Percentiles rank a stretch among this genome's conserved stretches.
Conservation (phyloP, 2,113 vertebrate species). For the Serranochromis macrocephalus region DNA sequence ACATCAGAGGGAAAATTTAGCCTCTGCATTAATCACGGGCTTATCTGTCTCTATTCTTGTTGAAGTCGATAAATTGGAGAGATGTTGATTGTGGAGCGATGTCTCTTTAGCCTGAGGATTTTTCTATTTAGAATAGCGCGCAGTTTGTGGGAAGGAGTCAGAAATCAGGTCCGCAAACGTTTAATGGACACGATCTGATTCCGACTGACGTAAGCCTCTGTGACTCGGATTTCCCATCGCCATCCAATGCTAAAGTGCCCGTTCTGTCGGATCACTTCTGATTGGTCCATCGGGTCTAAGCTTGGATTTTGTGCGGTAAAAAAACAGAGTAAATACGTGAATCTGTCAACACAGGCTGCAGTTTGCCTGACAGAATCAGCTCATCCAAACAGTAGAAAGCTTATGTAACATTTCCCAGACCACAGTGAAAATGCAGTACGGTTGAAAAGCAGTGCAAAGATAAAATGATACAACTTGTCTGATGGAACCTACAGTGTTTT, state of each 20-base stretch:
- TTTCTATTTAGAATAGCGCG: conserved; percentile 3
- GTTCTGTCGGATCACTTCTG: background rate
- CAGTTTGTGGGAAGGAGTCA: background rate
- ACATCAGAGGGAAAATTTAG: conserved; percentile 30
- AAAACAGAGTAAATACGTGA: background rate
- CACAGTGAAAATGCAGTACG: background rate
- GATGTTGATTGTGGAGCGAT: conserved; percentile 10
- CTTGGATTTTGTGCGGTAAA: background rate
- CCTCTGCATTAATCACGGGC: conserved; percentile 2
- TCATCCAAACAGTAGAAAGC: background rate
- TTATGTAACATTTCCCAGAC: background rate
- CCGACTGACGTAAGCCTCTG: background rate
- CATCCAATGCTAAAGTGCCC: background rate
- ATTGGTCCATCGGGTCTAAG: background rate
- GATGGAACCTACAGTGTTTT: background rate
- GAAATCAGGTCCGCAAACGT: background rate
- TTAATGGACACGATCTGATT: background rate
- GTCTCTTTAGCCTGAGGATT: background rate
- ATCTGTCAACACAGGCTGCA: background rate
- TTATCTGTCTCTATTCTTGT: conserved; percentile 34
- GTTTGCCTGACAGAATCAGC: background rate
- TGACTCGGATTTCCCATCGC: background rate
- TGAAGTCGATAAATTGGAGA: conserved; percentile 21
- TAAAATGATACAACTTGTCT: background rate
- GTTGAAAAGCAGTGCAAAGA: background rate